Evolutionary conservation across 2,797 vertebrate genomes (phyloP).

Genomic region (Prionace glauca): DNA sequence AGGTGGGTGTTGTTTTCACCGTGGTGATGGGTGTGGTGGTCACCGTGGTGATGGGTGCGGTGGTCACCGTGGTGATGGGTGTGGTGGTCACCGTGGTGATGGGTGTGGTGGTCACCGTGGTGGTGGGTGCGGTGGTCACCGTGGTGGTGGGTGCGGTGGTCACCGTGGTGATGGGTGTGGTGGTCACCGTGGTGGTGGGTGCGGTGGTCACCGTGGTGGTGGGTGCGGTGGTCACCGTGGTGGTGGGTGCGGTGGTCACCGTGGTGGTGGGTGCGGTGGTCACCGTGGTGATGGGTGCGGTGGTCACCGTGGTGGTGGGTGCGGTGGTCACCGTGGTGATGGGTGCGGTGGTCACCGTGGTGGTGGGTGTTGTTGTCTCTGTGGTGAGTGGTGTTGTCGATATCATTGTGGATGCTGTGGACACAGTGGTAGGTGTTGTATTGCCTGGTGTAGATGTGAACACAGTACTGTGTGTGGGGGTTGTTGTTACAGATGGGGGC

Average conservation of each 20-base stretch:
- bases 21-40: background rate
- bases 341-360: too few species aligned
- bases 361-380: background rate
- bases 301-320: background rate
- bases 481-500: conserved; percentile 49
- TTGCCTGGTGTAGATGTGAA: background rate
- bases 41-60: too few species aligned
- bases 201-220: background rate
- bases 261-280: background rate
- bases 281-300: too few species aligned
- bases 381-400: background rate
- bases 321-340: background rate
- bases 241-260: background rate
- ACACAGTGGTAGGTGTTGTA: background rate
- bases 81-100: background rate
- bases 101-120: background rate
- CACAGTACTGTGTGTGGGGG: background rate
- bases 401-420: background rate
- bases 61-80: background rate
- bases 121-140: too few species aligned
- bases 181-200: too few species aligned
- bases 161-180: background rate
- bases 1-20: background rate
- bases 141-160: background rate
- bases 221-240: background rate